Percentiles rank a stretch among this genome's conserved stretches.
phyloP scores from a whole-genome alignment of 2,888 invertebrate genomes.

The Diaperis boleti region DNA sequence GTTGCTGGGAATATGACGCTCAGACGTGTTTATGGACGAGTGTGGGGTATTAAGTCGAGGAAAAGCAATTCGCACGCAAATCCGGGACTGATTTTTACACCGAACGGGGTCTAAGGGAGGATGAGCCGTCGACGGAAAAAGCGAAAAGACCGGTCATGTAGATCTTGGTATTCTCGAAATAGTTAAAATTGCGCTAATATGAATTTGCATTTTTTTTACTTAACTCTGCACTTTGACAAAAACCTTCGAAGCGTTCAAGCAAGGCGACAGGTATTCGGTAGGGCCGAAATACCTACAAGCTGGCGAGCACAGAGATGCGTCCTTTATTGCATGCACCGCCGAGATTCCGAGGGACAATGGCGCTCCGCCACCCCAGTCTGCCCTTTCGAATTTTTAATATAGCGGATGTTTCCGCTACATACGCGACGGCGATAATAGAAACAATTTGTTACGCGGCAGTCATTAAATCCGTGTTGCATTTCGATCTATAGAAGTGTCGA shows the following conservation, averaged over 20 bases:
- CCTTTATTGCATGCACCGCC: conserved; percentile 34
- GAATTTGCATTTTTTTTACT: too few species aligned
- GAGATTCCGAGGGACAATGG: conserved; percentile 38
- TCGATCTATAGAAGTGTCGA: conserved; percentile 11
- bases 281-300: too few species aligned
- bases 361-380: conserved; percentile 23
- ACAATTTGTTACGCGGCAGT: conserved; percentile 32
- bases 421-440: conserved; percentile 23
- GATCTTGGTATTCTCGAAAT: too few species aligned
- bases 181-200: too few species aligned
- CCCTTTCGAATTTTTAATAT: conserved; percentile 30
- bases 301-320: conserved; percentile 35
- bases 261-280: too few species aligned
- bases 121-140: too few species aligned
- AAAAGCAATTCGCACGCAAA: conserved; percentile 3
- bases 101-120: not conserved
- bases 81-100: not conserved
- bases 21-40: conserved; percentile 23
- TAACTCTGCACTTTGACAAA: too few species aligned
- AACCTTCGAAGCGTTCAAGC: too few species aligned
- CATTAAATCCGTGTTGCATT: conserved; percentile 23
- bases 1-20: conserved; percentile 2
- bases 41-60: conserved; percentile 9
- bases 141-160: too few species aligned
- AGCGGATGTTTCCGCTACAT: conserved; percentile 13